A percentile compares a stretch with the other conserved stretches of the same genome.
Conservation (phyloP, 2,888 invertebrate species). For the Aproaerema taeniolella region DNA sequence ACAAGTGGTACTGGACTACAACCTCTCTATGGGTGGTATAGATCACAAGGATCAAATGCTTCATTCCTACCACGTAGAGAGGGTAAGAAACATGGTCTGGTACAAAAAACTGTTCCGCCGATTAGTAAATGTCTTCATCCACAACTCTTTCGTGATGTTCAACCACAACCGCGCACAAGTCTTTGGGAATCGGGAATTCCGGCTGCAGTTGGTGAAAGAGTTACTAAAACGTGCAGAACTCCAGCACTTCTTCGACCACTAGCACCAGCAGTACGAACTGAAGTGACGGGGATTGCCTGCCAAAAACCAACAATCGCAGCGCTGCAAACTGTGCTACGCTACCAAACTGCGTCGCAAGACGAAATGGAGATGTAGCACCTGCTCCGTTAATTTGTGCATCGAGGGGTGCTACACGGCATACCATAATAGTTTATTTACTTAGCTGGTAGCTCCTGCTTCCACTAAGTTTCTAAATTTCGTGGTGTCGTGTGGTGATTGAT, state of each 20-base stretch:
- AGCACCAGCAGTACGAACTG: background rate
- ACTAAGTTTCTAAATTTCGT: no score
- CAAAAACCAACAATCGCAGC: constrained; percentile 1
- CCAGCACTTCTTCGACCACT: background rate
- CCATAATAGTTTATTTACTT: constrained; percentile 4
- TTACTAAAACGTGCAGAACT: constrained; percentile 4
- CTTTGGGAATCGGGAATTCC: no score
- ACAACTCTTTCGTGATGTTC: no score
- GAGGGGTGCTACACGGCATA: constrained; percentile 9
- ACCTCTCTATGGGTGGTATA: constrained; percentile 9
- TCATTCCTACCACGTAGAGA: constrained; percentile 4
- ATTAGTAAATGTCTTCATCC: constrained; percentile 6
- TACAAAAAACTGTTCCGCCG: no score
- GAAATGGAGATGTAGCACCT: constrained; percentile 8
- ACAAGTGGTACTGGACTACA: constrained; percentile 10
- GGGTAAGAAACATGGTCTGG: constrained; percentile 9
- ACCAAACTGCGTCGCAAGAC: constrained; percentile 7
- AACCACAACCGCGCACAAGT: no score
- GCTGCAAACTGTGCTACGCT: constrained; percentile 4
- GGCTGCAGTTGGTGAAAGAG: constrained; percentile 9
- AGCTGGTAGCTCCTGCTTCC: no score
- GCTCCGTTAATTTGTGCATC: constrained; percentile 11
- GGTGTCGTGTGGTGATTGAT: no score
- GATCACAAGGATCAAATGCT: constrained; percentile 7
- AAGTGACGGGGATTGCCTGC: background rate